A percentile compares a stretch with the other conserved stretches of the same genome.
Evolutionary conservation across 2,888 invertebrate genomes (phyloP).

Genomic region (Beris morrisii): DNA sequence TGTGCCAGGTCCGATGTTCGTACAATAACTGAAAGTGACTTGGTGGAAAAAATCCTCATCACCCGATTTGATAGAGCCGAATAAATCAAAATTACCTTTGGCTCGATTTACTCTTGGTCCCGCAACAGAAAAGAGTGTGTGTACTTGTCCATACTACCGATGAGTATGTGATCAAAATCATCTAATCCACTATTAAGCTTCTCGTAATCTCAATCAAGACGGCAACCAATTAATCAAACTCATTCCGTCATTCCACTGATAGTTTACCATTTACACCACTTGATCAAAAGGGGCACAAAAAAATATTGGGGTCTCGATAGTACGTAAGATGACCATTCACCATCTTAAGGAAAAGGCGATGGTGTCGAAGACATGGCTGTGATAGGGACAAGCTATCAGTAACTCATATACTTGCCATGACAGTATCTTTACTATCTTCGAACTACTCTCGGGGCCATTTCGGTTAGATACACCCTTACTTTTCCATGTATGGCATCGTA

Average conservation of each 20-base stretch:
- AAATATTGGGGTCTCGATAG: background rate
- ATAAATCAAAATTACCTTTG: conserved; percentile 8
- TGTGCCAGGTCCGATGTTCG: too few species aligned
- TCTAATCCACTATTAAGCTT: conserved; percentile 30
- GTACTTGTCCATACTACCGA: conserved; percentile 15
- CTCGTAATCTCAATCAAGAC: conserved; percentile 29
- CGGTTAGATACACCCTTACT: conserved; percentile 1
- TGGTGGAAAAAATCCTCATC: background rate
- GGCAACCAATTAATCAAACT: conserved; percentile 32
- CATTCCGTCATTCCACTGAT: conserved; percentile 7
- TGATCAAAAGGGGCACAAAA: conserved; percentile 8
- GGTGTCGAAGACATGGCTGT: background rate
- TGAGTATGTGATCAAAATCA: conserved; percentile 24
- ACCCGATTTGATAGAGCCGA: background rate
- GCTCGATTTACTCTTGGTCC: too few species aligned
- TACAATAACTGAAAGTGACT: too few species aligned
- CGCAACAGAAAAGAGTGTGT: conserved; percentile 1
- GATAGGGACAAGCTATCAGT: conserved; percentile 4
- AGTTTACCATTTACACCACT: background rate
- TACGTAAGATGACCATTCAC: conserved; percentile 8
- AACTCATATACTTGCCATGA: conserved; percentile 6
- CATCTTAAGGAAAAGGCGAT: background rate
- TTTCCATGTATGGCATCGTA: background rate
- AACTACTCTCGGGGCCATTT: conserved; percentile 7
- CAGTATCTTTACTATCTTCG: conserved; percentile 12